Evolutionary conservation across 2,113 vertebrate genomes (phyloP).

Genomic region (Hystrix brachyura): DNA sequence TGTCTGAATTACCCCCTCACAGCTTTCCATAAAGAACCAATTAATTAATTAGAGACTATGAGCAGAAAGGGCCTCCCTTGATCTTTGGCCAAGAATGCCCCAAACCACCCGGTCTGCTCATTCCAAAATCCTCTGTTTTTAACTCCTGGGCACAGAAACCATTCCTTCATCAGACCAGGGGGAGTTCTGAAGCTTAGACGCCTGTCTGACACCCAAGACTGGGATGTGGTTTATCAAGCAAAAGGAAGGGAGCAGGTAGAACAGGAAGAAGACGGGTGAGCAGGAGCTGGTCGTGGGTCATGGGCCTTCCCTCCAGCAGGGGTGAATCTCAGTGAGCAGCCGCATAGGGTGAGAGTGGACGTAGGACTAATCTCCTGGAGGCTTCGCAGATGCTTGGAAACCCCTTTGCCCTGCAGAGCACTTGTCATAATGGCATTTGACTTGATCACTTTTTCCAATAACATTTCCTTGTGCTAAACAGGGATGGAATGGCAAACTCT

Average conservation of each 20-base stretch:
- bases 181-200: neutral
- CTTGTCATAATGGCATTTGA: slow-evolving; percentile 8
- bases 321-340: neutral
- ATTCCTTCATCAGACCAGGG: neutral
- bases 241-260: neutral
- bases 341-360: neutral
- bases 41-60: slow-evolving; percentile 44
- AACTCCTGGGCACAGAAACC: neutral
- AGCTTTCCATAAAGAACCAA: slow-evolving; percentile 49
- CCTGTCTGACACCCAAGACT: neutral
- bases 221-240: neutral
- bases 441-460: neutral
- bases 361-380: neutral
- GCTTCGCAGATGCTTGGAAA: neutral
- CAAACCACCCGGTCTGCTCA: neutral
- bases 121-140: neutral
- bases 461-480: neutral
- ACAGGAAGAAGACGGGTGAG: neutral
- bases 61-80: slow-evolving; percentile 24
- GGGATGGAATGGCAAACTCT: neutral
- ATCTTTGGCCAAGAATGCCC: slow-evolving; percentile 50
- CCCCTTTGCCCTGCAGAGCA: neutral
- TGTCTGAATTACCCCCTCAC: slow-evolving; percentile 38
- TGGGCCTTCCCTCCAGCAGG: neutral
- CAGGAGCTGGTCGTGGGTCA: neutral